Base-by-base conservation (phyloP, 2,797 vertebrate species). In the Coracias cyanogaster region DNA sequence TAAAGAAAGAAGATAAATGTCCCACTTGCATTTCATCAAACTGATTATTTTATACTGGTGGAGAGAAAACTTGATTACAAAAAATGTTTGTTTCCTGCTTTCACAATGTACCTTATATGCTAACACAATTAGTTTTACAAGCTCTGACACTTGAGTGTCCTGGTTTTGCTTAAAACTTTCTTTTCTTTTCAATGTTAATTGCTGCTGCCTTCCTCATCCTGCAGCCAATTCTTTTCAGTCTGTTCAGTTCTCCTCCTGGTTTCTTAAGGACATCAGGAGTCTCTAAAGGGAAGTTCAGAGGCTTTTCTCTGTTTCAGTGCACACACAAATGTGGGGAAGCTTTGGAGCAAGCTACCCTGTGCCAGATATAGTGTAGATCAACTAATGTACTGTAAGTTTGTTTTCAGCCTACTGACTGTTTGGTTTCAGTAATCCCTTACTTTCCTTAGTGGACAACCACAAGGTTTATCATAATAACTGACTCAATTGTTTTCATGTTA, bases 1-100 rank as follows among this genome's bases (percentile, higher is more conserved):
- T 66, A 88, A 86, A 87, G 61, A 72, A 71, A 86, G 39, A 60
- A 22, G 5, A 90, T 45, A 93, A 90, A 90, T 86, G 58, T 84
- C 26, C 17, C 37, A 25, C 37, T 76, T 86, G 49, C 35, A 72
- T 95, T 95, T 91, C 58, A 86, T 76, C 76, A 90, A 83, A 48
- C 22, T 76, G 46, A 65, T 95, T 89, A 92, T 89, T 74, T 92
- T 79, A 33, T 76, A 45, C 28, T 39, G 60, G 24, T 37, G 9
- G 73, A 55, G 41, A 85, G 72, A 83, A 96, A 96, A 93, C 60
- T 62, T 76, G 46, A 90, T 91, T 90, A 91, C 1, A 61, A 85
- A 82, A 67, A 57, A 21, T 12, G 31, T 62, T 88, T 78, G 22
- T 96, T 88, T 91, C 61, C 72, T 31, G 9, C 77, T 91, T 86